Conservation (phyloP, 2,113 vertebrate species). For the human region DNA sequence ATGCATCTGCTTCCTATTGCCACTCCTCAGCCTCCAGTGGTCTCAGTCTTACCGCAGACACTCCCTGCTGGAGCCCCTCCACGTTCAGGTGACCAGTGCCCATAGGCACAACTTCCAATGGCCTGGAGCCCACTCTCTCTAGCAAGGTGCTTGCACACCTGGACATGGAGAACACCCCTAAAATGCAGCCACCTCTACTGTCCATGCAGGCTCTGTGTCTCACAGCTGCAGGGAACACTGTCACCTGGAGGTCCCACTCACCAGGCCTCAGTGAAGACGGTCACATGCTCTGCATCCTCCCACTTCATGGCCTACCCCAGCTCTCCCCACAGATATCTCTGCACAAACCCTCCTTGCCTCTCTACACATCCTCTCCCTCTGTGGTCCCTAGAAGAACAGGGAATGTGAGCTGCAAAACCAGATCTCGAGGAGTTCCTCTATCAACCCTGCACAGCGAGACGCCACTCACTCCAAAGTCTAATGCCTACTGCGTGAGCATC, state of each 20-base stretch:
- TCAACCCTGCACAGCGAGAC: background rate
- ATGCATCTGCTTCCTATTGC: background rate
- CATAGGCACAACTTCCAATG: background rate
- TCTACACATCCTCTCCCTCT: background rate
- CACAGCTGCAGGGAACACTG: background rate
- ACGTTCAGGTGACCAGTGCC: background rate
- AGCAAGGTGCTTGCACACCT: background rate
- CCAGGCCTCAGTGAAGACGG: background rate
- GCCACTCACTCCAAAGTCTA: background rate
- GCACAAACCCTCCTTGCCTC: no score
- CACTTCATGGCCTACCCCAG: background rate
- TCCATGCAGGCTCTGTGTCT: background rate
- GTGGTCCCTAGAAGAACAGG: background rate
- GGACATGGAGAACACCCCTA: background rate
- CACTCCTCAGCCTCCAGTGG: background rate
- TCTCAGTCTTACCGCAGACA: no score
- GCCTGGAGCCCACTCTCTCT: background rate
- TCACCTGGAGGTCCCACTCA: no score
- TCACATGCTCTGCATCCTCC: background rate
- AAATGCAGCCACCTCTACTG: background rate
- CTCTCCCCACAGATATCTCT: background rate
- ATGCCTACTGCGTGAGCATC: background rate
- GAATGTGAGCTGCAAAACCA: background rate
- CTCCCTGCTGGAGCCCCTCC: background rate
- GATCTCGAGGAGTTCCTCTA: background rate